A percentile compares a stretch with the other conserved stretches of the same genome.
These are phyloP conservation scores for Proteles cristata DNA, from an alignment of 2,113 vertebrate species.

Conservation along the genomic window DNA sequence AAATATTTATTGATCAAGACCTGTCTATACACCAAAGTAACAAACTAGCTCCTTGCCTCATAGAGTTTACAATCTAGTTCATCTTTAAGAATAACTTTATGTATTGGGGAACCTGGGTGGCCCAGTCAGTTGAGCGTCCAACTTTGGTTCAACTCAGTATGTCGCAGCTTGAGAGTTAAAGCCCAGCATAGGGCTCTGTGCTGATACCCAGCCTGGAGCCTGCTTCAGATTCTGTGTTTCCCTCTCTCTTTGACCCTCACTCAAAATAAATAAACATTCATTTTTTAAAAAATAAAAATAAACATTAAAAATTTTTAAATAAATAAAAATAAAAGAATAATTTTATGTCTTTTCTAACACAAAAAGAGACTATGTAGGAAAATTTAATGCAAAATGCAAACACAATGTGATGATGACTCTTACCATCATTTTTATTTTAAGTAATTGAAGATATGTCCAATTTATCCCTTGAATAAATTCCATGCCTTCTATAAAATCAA, in stretches of 20 bases:
- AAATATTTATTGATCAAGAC: neutral
- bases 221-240: no score
- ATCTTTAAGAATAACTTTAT: neutral
- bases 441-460: neutral
- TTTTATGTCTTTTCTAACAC: slow-evolving; percentile 1
- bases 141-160: no score
- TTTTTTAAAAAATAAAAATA: no score
- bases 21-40: neutral
- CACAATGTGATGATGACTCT: neutral
- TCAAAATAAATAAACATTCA: no score
- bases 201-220: no score
- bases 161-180: no score
- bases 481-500: neutral
- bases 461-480: neutral
- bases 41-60: neutral
- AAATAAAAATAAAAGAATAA: neutral
- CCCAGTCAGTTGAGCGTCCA: no score
- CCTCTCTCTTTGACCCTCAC: no score
- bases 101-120: neutral
- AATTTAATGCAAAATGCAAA: slow-evolving; percentile 12
- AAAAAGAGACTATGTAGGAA: neutral
- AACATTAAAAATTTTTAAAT: no score
- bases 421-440: slow-evolving; percentile 25
- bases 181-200: no score
- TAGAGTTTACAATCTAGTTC: neutral